phyloP scores from a whole-genome alignment of 2,797 vertebrate genomes.

The Selene dorsalis region DNA sequence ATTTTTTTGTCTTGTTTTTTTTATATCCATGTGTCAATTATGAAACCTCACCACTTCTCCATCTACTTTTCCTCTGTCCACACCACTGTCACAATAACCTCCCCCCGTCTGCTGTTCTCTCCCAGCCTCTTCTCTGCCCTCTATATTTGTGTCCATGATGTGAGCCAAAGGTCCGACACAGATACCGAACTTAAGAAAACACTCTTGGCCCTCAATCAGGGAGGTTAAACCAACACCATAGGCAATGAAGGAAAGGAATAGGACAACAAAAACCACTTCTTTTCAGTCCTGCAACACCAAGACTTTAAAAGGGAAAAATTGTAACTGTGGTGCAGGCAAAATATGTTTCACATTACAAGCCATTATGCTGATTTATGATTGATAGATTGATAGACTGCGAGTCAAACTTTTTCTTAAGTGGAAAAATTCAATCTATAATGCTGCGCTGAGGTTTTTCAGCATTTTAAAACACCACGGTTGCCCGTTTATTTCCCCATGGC shows the following conservation, averaged over 20 bases:
- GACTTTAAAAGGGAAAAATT: slow-evolving; percentile 56
- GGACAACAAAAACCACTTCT: slow-evolving; percentile 54
- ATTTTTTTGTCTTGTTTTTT: slow-evolving; percentile 2
- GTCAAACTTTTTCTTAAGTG: slow-evolving; percentile 48
- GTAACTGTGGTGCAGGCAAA: slow-evolving; percentile 34
- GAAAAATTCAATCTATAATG: slow-evolving; percentile 44
- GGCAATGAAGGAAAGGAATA: slow-evolving; percentile 35
- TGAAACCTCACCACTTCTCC: slow-evolving; percentile 21
- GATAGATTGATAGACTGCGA: slow-evolving; percentile 66
- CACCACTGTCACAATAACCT: slow-evolving; percentile 17
- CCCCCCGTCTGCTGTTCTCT: background rate
- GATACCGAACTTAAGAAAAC: slow-evolving; percentile 75
- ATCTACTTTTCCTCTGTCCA: slow-evolving; percentile 4
- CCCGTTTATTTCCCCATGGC: slow-evolving; percentile 39
- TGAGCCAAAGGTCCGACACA: slow-evolving; percentile 69
- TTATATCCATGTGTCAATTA: slow-evolving; percentile 10
- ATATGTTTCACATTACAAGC: slow-evolving; percentile 69
- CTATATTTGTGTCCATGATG: slow-evolving; percentile 41
- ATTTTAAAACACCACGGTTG: slow-evolving; percentile 48
- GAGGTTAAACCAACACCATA: slow-evolving; percentile 71
- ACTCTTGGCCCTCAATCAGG: slow-evolving; percentile 46
- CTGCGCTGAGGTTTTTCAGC: slow-evolving; percentile 29
- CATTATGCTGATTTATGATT: slow-evolving; percentile 74
- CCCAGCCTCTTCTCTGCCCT: slow-evolving; percentile 29
- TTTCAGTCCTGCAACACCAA: slow-evolving; percentile 15